Base-by-base conservation (phyloP, 1,140 invertebrate genomes). In the Drosophila azteca region DNA sequence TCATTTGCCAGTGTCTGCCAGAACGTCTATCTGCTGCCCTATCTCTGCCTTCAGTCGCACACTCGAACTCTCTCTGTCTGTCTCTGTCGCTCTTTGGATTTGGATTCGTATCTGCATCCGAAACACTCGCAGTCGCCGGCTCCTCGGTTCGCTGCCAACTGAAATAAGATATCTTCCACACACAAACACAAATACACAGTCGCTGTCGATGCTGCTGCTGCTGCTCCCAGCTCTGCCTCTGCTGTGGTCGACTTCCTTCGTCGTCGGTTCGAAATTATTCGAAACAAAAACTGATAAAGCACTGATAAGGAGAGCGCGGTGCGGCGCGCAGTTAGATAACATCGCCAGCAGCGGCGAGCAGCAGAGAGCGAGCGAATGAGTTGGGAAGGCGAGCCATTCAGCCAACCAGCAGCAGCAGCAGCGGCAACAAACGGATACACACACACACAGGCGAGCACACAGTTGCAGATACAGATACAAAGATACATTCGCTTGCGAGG, bases 211-310 rank as follows among this genome's bases (percentile, higher is more conserved):
- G 31, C 60, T 54, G 65, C 54, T 49, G 65, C 66, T 74, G 60
- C 61, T 63, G 51, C 60, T 39, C 35, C 35, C 35, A 39, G 60
- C 50, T 35, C 53, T 53, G 64, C 67, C 65, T 70, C 55, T 49
- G 65, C 71, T 74, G 60, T 66, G 79, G 62, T 80, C 82, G 79
- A 52, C 82, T 82, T 87, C 83, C 81, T 89, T 81, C 75, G 77
- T 55, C 41, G 48, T 65, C 46, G 68, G 84, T 73, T 80, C 80
- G 84, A 88, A 88, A 88, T 88, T 80, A 89, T 88, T 88, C 88
- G 83, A 87, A 90, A 90, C 83, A 90, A 90, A 90, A 90, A 91
- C 90, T 91, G 90, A 91, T 91, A 91, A 91, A 91, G 80, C 90
- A 90, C 77, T 91, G 90, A 91, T 91, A 91, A 91, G 87, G 29